Evolutionary conservation across 2,888 invertebrate species (phyloP), one percentile per base, ranked within the genome.

Genomic region (Frankliniella intonsa): DNA sequence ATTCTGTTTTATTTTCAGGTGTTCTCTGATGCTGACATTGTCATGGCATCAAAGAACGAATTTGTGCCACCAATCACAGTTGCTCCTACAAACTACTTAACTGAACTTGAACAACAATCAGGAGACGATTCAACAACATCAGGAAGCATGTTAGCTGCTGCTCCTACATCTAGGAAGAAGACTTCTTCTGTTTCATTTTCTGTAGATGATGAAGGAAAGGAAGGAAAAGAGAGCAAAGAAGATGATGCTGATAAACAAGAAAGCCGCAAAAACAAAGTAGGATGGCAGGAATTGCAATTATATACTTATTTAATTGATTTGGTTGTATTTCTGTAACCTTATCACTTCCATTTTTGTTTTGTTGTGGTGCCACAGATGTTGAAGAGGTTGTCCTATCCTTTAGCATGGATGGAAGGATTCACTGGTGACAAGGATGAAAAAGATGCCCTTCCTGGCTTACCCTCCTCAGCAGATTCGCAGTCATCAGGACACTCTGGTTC

Each of bases 321-420:
- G 22, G 25, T 76, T 22, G 8, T 76, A 3, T 50, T 80, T 50
- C n/a, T n/a, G 27, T 22, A 80, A 80, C 19, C 25, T 25, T 11
- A 5, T 76, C 7, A 10, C 3, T 19, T 55, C 19, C 5, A 14
- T 22, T 9, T 9, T 76, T 9, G 22, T 22, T 12, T 76, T 25
- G 9, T 80, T 50, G 17, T n/a, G 27, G 1, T 80, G 82, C 88
- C 89, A n/a, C 87, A 97, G 95, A 96, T 96, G 95, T 90, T 97
- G 86, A 97, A 97, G 89, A 92, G 96, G 86, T 92, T 97, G 83
- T 96, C 96, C 0, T 96, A 97, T 90, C 97, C 97, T 22, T 89
- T 97, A 82, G 94, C 96, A 3, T 96, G 96, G 96, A 95, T 96
- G 90, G 96, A 96, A 88, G 95, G 96, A 2, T 89, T 95, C 79